Evolutionary conservation across 2,797 vertebrate species (phyloP).

Genomic region (Uromys caudimaculatus): DNA sequence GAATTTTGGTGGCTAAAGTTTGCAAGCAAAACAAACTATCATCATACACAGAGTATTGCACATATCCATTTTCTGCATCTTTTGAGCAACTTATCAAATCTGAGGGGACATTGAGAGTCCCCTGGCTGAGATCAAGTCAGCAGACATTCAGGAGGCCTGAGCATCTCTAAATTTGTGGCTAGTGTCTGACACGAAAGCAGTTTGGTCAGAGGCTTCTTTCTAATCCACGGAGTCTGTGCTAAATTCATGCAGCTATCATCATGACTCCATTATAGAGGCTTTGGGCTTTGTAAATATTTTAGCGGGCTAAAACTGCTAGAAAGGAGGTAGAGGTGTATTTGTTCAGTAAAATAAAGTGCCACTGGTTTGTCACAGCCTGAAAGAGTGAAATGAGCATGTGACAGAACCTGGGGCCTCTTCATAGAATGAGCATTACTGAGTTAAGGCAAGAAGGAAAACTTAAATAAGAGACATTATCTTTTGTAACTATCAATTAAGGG

Average conservation of each 20-base stretch:
- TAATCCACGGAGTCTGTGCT: neutral
- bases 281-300: neutral
- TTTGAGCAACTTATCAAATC: neutral
- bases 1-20: neutral
- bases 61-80: neutral
- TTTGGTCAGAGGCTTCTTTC: neutral
- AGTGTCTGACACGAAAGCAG: neutral
- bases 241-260: neutral
- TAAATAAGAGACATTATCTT: neutral
- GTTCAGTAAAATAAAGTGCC: neutral
- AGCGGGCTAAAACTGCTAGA: conserved; percentile 38
- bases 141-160: neutral
- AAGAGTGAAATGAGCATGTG: neutral
- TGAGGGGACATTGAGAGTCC: neutral
- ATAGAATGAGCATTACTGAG: conserved; percentile 13
- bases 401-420: neutral
- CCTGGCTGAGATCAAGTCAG: neutral
- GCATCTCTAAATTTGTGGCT: neutral
- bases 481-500: neutral
- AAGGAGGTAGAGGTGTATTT: neutral
- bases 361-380: neutral
- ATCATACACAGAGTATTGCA: neutral
- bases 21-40: neutral
- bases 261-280: neutral
- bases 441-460: neutral